Conservation (phyloP, 2,797 vertebrate genomes). For the Pogoniulus pusillus region DNA sequence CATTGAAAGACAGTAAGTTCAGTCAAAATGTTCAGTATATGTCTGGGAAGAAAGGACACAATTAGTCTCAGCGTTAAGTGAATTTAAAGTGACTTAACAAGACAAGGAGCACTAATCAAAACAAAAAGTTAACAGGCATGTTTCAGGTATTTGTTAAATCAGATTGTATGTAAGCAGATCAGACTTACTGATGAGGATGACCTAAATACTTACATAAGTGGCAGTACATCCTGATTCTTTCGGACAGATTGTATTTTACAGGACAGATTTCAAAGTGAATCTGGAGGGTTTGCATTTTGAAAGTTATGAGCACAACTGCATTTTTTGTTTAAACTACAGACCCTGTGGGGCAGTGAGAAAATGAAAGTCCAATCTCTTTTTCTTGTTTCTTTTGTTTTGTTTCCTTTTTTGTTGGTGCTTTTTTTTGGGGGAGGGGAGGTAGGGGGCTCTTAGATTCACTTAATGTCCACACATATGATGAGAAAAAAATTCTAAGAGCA, state of each 20-base stretch:
- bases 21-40: not conserved
- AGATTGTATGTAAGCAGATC: not conserved
- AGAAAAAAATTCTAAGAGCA: not conserved
- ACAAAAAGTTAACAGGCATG: not conserved
- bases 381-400: not conserved
- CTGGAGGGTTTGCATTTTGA: not conserved
- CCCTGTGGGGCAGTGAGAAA: not conserved
- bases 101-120: not conserved
- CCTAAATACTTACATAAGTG: not conserved
- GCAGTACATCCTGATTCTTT: not conserved
- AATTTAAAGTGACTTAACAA: not conserved
- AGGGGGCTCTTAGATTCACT: not conserved
- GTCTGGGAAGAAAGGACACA: not conserved
- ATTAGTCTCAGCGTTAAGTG: not conserved
- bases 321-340: not conserved
- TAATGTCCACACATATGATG: not conserved
- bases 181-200: not conserved
- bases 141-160: not conserved
- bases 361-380: not conserved
- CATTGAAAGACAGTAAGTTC: not conserved
- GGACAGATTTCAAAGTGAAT: not conserved
- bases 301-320: not conserved
- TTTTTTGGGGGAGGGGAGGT: no score
- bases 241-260: not conserved
- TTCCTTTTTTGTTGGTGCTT: no score